Evolutionary conservation across 2,888 invertebrate species (phyloP).

Genomic region (Melanostoma scalare): DNA sequence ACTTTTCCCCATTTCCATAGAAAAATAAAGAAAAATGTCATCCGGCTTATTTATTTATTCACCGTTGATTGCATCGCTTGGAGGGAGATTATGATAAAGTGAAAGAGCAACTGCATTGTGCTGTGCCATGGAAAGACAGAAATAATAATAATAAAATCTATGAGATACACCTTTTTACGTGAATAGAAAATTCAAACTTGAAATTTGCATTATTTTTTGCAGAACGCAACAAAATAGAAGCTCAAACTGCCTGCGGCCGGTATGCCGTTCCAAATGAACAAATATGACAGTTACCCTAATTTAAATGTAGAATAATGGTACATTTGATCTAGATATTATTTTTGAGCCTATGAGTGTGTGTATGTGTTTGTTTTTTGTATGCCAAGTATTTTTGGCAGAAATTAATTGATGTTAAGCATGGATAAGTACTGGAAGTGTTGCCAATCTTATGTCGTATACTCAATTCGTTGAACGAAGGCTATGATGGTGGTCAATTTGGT

Average conservation of each 20-base stretch:
- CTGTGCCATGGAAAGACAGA: neutral
- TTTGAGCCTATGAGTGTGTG: neutral
- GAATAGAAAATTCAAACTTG: constrained; percentile 41
- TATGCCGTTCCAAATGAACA: constrained; percentile 45
- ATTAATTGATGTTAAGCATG: too few relatives aligned
- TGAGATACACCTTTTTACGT: constrained; percentile 45
- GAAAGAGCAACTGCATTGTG: constrained; percentile 46
- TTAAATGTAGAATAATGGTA: constrained; percentile 33
- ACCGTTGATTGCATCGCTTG: constrained; percentile 43
- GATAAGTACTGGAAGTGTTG: too few relatives aligned
- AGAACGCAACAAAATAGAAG: constrained; percentile 3
- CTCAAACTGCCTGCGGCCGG: constrained; percentile 28
- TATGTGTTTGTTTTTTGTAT: too few relatives aligned
- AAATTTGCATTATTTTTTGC: constrained; percentile 41
- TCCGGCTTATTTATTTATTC: constrained; percentile 41
- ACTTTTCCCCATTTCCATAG: neutral
- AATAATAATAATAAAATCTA: constrained; percentile 16
- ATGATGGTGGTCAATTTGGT: too few relatives aligned
- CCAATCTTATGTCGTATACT: too few relatives aligned
- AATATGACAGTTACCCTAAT: constrained; percentile 45
- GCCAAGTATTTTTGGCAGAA: too few relatives aligned
- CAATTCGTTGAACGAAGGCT: too few relatives aligned
- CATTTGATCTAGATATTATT: constrained; percentile 34
- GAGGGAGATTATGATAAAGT: constrained; percentile 23
- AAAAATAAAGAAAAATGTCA: constrained; percentile 17